Conservation (phyloP, 1,140 invertebrate species). For the Adoxophyes honmai region DNA sequence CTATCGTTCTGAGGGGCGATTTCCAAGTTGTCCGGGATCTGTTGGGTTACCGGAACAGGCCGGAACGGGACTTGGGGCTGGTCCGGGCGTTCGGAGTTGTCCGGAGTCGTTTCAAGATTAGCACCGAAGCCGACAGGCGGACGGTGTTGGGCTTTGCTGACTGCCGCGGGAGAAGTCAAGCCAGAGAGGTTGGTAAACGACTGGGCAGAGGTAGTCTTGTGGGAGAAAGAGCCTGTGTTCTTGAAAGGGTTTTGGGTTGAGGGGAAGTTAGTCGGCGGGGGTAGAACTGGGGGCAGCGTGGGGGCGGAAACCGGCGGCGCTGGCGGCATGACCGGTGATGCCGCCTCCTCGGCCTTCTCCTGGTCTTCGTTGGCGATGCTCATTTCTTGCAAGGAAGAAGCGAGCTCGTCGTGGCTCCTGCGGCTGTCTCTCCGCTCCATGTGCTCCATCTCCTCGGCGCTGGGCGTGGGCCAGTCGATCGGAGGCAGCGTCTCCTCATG, state of each 20-base stretch:
- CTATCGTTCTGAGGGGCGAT: conserved; percentile 81
- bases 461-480: conserved; percentile 50
- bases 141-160: conserved; percentile 53
- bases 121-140: conserved; percentile 57
- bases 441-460: conserved; percentile 36
- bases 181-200: conserved; percentile 36
- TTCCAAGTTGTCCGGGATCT: conserved; percentile 78
- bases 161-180: conserved; percentile 44
- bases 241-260: conserved; percentile 62
- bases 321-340: conserved; percentile 23
- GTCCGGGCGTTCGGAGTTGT: conserved; percentile 81
- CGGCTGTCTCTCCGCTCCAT: conserved; percentile 31
- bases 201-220: conserved; percentile 44
- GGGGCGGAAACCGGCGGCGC: conserved; percentile 20
- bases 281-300: conserved; percentile 21
- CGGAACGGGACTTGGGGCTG: conserved; percentile 53
- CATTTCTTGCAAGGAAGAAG: conserved; percentile 54
- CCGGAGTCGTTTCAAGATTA: conserved; percentile 80
- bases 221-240: conserved; percentile 56
- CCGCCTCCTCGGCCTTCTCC: background rate
- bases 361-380: conserved; percentile 47
- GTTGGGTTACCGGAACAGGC: conserved; percentile 40
- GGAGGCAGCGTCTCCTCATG: conserved; percentile 41
- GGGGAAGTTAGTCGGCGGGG: conserved; percentile 39
- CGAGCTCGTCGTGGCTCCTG: conserved; percentile 46